Conservation (phyloP, 2,113 vertebrate genomes). For the Guaruba guarouba region DNA sequence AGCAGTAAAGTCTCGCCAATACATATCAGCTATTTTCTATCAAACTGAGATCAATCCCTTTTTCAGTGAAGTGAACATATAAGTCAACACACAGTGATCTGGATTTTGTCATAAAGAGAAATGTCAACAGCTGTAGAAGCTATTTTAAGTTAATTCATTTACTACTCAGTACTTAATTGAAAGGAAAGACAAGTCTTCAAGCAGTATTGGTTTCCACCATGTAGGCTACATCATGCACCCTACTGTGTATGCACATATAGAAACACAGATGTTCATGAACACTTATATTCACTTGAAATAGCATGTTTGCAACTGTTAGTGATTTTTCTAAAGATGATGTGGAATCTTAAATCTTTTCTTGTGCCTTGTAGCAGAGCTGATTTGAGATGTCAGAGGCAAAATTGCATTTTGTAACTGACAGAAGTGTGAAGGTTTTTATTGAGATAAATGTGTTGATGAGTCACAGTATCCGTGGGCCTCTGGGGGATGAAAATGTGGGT, state of each 20-base stretch:
- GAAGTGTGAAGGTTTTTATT: conserved; percentile 19
- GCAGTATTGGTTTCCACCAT: neutral
- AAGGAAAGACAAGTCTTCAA: neutral
- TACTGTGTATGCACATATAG: neutral
- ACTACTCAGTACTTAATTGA: neutral
- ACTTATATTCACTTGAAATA: neutral
- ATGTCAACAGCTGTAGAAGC: conserved; percentile 21
- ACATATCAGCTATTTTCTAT: neutral
- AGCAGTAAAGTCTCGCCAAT: neutral
- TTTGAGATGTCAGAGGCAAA: neutral
- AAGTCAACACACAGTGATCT: neutral
- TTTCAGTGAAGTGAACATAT: neutral
- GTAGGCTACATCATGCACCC: neutral
- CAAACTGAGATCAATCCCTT: neutral
- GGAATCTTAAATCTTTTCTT: conserved; percentile 28
- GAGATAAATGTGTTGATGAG: neutral
- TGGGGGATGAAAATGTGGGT: neutral
- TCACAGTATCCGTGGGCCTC: neutral
- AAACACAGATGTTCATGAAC: conserved; percentile 52
- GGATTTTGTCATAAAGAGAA: neutral
- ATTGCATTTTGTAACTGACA: neutral
- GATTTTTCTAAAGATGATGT: neutral
- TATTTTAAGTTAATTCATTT: neutral
- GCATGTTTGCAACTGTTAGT: neutral
- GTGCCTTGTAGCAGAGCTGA: neutral